Base-by-base conservation (phyloP, 2,113 vertebrate species). In the Pelusios castaneus region DNA sequence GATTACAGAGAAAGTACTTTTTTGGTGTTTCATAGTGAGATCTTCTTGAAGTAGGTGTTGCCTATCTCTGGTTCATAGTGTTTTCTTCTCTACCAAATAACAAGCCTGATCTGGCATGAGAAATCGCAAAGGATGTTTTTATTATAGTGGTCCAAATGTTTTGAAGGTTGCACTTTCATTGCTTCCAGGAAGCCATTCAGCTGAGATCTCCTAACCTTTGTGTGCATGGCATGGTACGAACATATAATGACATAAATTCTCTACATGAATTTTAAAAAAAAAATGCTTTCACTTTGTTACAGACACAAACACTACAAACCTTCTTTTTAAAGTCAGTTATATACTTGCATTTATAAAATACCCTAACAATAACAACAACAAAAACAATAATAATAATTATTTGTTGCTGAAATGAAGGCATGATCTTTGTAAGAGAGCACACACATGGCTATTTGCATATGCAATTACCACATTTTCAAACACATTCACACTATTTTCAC, bases 121-220 rank as follows among this genome's bases (percentile, higher is more conserved):
- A 47, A 90, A n/a, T 31, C 75, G 6, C 31, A 6, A 13, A 22
- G 31, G 24, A 13, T 5, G n/a, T 41, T 3, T 17, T 14, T 29
- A 19, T 10, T n/a, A 22, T n/a, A 52, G 51, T 27, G 10, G 13
- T 21, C 0, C 2, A 0, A 3, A 47, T 60, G 54, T 60, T 63
- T 12, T 3, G 16, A 73, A 2, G 25, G 24, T 43, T 70, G n/a
- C 34, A 3, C 19, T 3, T 88, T 76, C 88, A 10, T 80, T n/a
- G 4, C 24, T 3, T 78, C 63, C 38, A n/a, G n/a, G 16, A 70
- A 38, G 19, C n/a, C 8, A 70, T 11, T 70, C 17, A 31, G 17
- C 5, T 76, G 7, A 79, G 81, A 21, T 56, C 19, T 41, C 10
- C 3, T 88, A 41, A 38, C 19, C 21, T 5, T 47, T 2, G 4